Evolutionary conservation across 2,797 vertebrate species (phyloP), one percentile per base, ranked within the genome.

Genomic region (Poecilia picta): DNA sequence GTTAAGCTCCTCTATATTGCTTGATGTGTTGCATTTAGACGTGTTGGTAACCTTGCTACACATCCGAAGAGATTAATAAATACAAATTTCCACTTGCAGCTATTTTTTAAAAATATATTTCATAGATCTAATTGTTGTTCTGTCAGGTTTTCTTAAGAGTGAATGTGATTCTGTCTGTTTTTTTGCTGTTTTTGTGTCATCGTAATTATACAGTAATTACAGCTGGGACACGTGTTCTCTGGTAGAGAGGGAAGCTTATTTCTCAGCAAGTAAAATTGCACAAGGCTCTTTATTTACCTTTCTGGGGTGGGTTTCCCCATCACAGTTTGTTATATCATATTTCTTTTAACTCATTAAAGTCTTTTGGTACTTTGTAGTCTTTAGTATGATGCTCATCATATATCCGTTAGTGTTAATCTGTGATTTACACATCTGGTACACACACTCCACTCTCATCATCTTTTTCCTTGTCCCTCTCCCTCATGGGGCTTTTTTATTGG

Each of bases 401-500:
- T 84, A 47, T 79, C 10, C 31, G 8, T 71, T 10, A 0, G 41
- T 76, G 53, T 82, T 59, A 72, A 36, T 57, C 82, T 55, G 73
- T 78, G 82, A 77, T 88, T 88, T 86, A 86, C 82, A 83, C 84
- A 51, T 80, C 79, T 82, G 75, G 47, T 76, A 49, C 59, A 87
- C 87, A 80, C 82, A 76, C 82, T 87, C 80, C 31, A 72, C 77
- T 80, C 85, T 80, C 85, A 85, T 87, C 85, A 86, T 89, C 83
- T 87, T 83, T 88, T 89, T 73, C 62, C 82, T 78, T 31, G 6
- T 86, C 45, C 68, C 59, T 82, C 57, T 77, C 76, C 89, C 92
- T 90, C 86, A 0, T 82, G 88, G 89, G 91, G 82, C 87, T 89
- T 59, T 91, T 93, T 89, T 84, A 91, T 89, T 86, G 76, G 88